Base-by-base conservation (phyloP, 1,140 invertebrate genomes). In the Dreissena polymorpha region DNA sequence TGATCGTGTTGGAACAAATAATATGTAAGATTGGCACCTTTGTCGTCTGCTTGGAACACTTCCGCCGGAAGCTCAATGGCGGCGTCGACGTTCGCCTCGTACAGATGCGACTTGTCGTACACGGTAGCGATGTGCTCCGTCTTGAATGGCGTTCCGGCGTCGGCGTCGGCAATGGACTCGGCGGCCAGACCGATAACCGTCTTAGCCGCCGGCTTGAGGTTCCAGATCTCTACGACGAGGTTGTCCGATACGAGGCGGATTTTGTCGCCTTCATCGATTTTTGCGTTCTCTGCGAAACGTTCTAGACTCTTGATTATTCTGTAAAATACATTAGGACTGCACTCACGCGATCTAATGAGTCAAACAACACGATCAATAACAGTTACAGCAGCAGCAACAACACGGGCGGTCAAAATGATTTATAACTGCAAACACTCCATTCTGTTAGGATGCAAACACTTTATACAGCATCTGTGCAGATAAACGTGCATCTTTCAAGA, bases 161-260 rank as follows among this genome's bases (percentile, higher is more conserved):
- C 72, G 5, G 55, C 83, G 77, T 21, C 74, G 10, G 7, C 78
- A n/a, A 73, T 21, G 63, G 60, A 55, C 65, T 78, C 69, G 57
- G 82, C 70, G 25, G 87, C 90, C 16, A 91, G 67, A 12, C 90
- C 90, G 18, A 91, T 89, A 3, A 91, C 85, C 0, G 89, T 86
- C 6, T 71, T 71, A 25, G 63, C 64, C 0, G 73, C 29, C 16
- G 82, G 29, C 13, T 88, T 73, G 0, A 90, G 71, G 27, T 89
- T 72, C 88, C 89, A 91, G 39, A 91, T 80, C 57, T 91, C 90
- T 70, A 91, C 84, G 50, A 88, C 90, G 13, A 91, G 86, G 73
- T 91, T 90, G 3, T 88, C 86, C 14, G 86, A 88, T 12, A 91
- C 90, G 21, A 89, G 78, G 21, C 90, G 87, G 23, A 89, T 63